phyloP scores from a whole-genome alignment of 2,888 invertebrate genomes.

The Candidula unifasciata region DNA sequence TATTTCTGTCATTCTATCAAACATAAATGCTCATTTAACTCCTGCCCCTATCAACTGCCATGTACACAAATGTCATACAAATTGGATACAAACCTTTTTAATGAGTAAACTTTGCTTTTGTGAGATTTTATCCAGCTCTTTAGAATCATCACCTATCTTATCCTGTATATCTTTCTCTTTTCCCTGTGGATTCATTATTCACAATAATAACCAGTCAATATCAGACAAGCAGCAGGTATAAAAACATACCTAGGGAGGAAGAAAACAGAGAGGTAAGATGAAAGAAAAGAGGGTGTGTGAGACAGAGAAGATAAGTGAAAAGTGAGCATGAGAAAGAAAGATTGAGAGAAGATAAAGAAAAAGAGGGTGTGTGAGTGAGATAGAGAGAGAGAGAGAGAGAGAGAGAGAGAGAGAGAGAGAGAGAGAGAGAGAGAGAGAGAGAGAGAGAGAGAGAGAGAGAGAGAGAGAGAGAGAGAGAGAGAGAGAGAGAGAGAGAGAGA shows the following conservation, averaged over 20 bases:
- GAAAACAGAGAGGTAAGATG: no score
- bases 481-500: no score
- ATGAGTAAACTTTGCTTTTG: constrained; percentile 94
- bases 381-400: constrained; percentile 9
- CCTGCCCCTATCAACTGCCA: no score
- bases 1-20: no score
- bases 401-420: constrained; percentile 36
- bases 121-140: constrained; percentile 96
- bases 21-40: no score
- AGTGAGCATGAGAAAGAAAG: no score
- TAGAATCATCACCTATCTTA: constrained; percentile 95
- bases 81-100: constrained; percentile 85
- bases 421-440: constrained; percentile 32
- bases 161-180: constrained; percentile 88
- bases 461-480: neutral
- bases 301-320: no score
- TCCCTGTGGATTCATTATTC: constrained; percentile 76
- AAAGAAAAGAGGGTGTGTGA: no score
- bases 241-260: neutral
- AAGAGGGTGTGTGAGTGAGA: neutral
- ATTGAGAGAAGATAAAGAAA: no score
- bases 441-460: constrained; percentile 28
- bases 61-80: no score
- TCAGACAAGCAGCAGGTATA: neutral
- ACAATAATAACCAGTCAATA: no score